phyloP scores from a whole-genome alignment of 2,888 invertebrate species.

The Agonopterix arenella region DNA sequence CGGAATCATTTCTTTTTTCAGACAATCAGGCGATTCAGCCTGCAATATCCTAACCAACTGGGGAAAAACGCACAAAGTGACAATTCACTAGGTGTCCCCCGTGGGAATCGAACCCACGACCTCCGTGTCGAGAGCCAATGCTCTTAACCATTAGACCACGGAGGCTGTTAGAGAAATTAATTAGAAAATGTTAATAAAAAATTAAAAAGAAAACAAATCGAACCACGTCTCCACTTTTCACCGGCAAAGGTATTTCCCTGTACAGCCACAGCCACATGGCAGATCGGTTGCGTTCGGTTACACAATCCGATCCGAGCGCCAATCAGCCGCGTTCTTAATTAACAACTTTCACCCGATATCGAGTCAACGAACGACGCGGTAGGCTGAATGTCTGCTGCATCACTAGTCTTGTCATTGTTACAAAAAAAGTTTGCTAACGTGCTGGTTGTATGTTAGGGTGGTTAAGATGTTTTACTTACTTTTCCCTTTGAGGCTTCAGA shows the following conservation, averaged over 20 bases:
- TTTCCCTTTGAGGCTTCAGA: too few relatives aligned
- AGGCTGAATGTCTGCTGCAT: constrained; percentile 3
- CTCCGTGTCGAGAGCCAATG: too few relatives aligned
- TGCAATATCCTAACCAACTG: too few relatives aligned
- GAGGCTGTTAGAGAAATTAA: too few relatives aligned
- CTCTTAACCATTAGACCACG: too few relatives aligned
- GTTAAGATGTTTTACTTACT: too few relatives aligned
- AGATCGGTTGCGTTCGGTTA: constrained; percentile 52
- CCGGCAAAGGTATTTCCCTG: constrained; percentile 39
- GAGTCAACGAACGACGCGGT: constrained; percentile 50
- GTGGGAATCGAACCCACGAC: too few relatives aligned
- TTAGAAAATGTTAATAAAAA: neutral
- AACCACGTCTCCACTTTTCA: constrained; percentile 5
- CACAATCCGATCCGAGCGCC: constrained; percentile 43
- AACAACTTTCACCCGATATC: constrained; percentile 61
- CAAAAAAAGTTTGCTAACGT: constrained; percentile 2
- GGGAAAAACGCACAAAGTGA: too few relatives aligned
- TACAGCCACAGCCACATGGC: constrained; percentile 42
- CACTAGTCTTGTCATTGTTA: constrained; percentile 1
- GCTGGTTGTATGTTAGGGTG: neutral
- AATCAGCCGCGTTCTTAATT: constrained; percentile 57
- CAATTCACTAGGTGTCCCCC: too few relatives aligned
- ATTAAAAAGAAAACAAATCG: neutral
- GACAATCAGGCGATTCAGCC: too few relatives aligned
- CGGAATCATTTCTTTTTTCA: too few relatives aligned